A percentile compares a stretch with the other conserved stretches of the same genome.
Conservation (phyloP, 2,113 vertebrate genomes). For the Hyla sarda region DNA sequence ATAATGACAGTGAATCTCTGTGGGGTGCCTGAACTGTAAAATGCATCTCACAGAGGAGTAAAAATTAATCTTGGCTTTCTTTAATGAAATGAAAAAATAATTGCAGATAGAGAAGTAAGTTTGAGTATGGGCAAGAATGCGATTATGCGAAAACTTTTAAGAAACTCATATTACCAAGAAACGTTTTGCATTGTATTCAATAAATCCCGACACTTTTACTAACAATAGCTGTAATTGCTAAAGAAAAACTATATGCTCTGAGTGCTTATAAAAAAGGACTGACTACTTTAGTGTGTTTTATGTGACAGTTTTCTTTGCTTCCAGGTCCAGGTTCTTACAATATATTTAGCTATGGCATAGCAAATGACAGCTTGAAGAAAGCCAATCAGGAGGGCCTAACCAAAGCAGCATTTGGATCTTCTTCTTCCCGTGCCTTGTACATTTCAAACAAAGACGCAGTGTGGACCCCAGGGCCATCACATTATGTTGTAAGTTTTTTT, state of each 20-base stretch:
- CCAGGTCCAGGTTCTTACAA: constrained; percentile 72
- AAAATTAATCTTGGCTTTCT: constrained; percentile 9
- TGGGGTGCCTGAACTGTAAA: neutral
- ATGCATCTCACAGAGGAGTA: constrained; percentile 41
- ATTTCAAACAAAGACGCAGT: constrained; percentile 55
- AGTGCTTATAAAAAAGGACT: neutral
- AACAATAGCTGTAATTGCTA: neutral
- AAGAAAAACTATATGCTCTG: neutral
- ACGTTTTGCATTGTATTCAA: neutral
- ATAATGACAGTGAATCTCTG: constrained; percentile 14
- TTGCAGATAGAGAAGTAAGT: neutral
- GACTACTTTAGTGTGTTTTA: neutral
- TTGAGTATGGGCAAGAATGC: neutral
- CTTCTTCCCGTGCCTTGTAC: constrained; percentile 38
- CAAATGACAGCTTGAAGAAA: constrained; percentile 35
- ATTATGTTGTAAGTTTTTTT: constrained; percentile 62
- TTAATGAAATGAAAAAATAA: neutral
- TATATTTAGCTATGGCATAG: constrained; percentile 42
- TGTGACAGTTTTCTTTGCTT: constrained; percentile 43
- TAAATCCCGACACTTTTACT: neutral
- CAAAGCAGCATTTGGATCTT: constrained; percentile 64
- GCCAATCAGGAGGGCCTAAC: neutral
- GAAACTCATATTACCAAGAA: neutral
- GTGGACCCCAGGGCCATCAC: constrained; percentile 46
- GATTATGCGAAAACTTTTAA: neutral